Conservation (phyloP, 2,888 invertebrate species). For the Heliconius ismenius region DNA sequence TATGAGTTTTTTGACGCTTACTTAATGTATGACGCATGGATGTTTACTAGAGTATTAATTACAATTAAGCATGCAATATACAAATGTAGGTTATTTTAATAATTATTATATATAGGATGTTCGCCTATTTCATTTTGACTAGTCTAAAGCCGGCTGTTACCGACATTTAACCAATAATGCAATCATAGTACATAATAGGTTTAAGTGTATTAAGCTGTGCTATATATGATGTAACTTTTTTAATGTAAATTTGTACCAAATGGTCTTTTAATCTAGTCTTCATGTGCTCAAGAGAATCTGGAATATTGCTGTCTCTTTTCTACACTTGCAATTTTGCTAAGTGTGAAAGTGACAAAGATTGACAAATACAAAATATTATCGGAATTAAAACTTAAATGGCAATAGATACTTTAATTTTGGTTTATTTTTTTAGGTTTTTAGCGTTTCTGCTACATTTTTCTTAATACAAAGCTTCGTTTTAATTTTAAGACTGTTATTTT, state of each 20-base stretch:
- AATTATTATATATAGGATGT: neutral
- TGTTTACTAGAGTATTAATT: slow-evolving; percentile 44
- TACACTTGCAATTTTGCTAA: slow-evolving; percentile 10
- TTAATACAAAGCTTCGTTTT: neutral
- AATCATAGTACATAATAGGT: slow-evolving; percentile 33
- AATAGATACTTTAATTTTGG: slow-evolving; percentile 11
- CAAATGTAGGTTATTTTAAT: slow-evolving; percentile 20
- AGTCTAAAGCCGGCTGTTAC: slow-evolving; percentile 47
- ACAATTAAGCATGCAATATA: slow-evolving; percentile 44
- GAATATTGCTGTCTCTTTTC: slow-evolving; percentile 32
- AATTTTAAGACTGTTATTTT: slow-evolving; percentile 19
- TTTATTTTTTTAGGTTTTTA: neutral
- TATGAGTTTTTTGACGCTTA: slow-evolving; percentile 47
- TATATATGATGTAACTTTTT: slow-evolving; percentile 17
- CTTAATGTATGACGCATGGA: slow-evolving; percentile 45
- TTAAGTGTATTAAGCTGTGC: slow-evolving; percentile 30
- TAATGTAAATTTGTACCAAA: slow-evolving; percentile 59
- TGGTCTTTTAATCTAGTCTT: slow-evolving; percentile 65
- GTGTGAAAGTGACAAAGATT: slow-evolving; percentile 25
- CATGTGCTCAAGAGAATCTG: slow-evolving; percentile 58
- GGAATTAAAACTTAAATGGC: slow-evolving; percentile 2
- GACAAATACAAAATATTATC: slow-evolving; percentile 13
- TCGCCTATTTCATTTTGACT: slow-evolving; percentile 38
- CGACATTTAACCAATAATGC: slow-evolving; percentile 31
- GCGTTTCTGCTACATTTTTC: neutral